These are phyloP conservation scores for Euplexia lucipara DNA, from an alignment of 2,888 invertebrate genomes.

Conservation along the genomic window DNA sequence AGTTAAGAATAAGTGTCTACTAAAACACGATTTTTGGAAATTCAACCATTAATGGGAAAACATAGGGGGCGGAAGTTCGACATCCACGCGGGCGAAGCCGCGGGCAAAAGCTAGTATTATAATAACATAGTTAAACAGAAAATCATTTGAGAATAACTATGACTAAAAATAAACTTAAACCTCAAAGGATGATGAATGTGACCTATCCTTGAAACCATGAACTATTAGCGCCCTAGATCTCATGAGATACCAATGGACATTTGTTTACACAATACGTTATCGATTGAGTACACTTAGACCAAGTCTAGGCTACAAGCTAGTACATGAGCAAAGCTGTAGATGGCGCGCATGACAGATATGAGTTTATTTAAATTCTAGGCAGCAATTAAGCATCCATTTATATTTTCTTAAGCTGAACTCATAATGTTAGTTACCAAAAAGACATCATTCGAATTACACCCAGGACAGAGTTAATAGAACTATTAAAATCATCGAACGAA, in stretches of 20 bases:
- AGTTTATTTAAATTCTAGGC: background rate
- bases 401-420: background rate
- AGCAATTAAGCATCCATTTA: background rate
- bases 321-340: conserved; percentile 25
- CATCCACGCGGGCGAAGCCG: too few species aligned
- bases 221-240: conserved; percentile 54
- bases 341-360: conserved; percentile 30
- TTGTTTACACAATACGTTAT: conserved; percentile 42
- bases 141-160: background rate
- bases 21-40: too few species aligned
- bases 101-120: too few species aligned
- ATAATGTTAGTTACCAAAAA: background rate
- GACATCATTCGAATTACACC: too few species aligned
- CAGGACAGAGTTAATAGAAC: too few species aligned
- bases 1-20: too few species aligned
- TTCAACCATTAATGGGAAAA: too few species aligned
- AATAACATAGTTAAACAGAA: background rate
- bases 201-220: conserved; percentile 54
- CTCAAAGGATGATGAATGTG: conserved; percentile 32
- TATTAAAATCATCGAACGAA: too few species aligned
- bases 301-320: conserved; percentile 27
- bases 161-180: conserved; percentile 1
- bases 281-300: conserved; percentile 38
- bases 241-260: conserved; percentile 16
- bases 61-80: too few species aligned